Evolutionary conservation across 2,797 vertebrate genomes (phyloP).

Genomic region (Pteropus rufus): DNA sequence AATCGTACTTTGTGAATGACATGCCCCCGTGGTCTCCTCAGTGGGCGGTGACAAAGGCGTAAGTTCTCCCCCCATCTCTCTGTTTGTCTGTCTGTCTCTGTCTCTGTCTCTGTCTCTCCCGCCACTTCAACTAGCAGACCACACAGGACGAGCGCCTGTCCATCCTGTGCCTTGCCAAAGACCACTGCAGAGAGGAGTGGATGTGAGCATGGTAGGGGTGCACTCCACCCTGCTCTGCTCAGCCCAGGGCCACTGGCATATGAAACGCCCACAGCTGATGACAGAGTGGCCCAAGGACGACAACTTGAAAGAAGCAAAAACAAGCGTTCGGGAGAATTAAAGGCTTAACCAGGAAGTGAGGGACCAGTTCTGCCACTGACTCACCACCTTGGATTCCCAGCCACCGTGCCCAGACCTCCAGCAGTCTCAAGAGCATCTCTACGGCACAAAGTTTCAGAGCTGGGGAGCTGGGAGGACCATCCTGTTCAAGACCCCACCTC

Average conservation of each 20-base stretch:
- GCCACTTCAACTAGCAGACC: not conserved
- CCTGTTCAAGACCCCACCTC: not conserved
- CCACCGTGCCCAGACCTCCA: not conserved
- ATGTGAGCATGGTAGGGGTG: rapidly evolving
- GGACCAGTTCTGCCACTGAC: conserved; percentile 66
- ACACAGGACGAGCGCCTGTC: not conserved
- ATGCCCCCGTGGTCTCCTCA: not conserved
- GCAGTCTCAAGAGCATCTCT: not conserved
- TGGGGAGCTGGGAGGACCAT: not conserved
- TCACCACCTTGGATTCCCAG: conserved; percentile 8
- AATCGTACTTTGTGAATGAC: not conserved
- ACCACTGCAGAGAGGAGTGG: not conserved
- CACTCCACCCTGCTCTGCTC: not conserved
- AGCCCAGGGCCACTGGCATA: not conserved
- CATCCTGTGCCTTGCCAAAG: not conserved
- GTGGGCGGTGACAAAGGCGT: not conserved
- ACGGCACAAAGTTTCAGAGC: not conserved
- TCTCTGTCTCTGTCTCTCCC: not conserved
- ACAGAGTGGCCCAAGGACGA: conserved; percentile 42
- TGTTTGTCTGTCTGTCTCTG: not conserved
- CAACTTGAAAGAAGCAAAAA: conserved; percentile 69
- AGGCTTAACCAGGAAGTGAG: conserved; percentile 65
- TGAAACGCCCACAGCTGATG: conserved; percentile 57
- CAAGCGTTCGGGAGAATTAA: conserved; percentile 58
- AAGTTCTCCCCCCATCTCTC: not conserved